phyloP scores from a whole-genome alignment of 1,140 invertebrate species.

The Bombus affinis region DNA sequence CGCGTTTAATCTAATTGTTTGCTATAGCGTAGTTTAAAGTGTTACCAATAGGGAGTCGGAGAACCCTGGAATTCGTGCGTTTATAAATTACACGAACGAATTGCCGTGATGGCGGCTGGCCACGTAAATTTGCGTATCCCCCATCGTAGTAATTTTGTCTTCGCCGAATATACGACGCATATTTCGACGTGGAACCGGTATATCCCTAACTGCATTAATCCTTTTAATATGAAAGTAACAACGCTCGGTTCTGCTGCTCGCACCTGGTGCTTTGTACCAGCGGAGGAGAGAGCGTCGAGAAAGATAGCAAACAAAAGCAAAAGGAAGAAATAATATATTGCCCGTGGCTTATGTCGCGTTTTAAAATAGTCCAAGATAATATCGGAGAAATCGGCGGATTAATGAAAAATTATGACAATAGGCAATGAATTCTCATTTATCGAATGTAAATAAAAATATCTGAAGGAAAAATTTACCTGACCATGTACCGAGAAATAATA shows the following conservation, averaged over 20 bases:
- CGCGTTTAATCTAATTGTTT: neutral
- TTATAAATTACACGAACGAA: conserved; percentile 20
- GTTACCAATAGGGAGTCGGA: neutral
- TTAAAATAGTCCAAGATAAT: conserved; percentile 14
- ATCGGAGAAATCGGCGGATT: neutral
- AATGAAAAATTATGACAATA: neutral
- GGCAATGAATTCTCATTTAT: neutral
- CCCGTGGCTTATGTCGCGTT: conserved; percentile 15
- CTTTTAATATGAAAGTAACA: conserved; percentile 69
- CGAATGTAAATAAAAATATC: neutral
- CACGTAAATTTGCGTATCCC: conserved; percentile 25
- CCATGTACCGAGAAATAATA: neutral
- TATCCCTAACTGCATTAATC: conserved; percentile 62
- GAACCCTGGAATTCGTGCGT: neutral
- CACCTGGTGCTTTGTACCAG: conserved; percentile 62
- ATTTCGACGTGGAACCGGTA: conserved; percentile 56
- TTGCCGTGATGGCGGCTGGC: conserved; percentile 1
- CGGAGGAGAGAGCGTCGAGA: neutral
- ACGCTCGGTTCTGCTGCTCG: conserved; percentile 51
- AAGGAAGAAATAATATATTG: conserved; percentile 34
- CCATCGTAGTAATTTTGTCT: conserved; percentile 20
- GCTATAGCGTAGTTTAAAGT: neutral
- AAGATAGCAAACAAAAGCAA: conserved; percentile 9
- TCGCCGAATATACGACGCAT: conserved; percentile 44
- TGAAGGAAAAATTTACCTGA: neutral